Conservation (phyloP, 2,888 invertebrate genomes). For the Sepiola atlantica region DNA sequence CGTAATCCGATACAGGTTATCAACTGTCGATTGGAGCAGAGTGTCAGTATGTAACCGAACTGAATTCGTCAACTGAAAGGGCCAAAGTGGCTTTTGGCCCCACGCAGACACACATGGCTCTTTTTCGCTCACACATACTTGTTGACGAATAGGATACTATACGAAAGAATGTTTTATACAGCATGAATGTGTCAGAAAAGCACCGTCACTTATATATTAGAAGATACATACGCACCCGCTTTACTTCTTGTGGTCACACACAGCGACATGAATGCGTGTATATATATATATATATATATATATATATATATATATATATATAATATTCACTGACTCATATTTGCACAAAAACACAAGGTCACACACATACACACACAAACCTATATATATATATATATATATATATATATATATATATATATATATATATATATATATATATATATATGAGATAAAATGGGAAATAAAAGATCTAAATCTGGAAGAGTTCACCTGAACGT, state of each 20-base stretch:
- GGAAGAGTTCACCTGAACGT: too few relatives aligned
- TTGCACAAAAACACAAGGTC: not conserved
- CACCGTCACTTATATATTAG: not conserved
- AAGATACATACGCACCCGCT: not conserved
- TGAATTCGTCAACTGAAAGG: slow-evolving; percentile 22
- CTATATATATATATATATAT: not conserved
- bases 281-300: too few relatives aligned
- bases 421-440: not conserved
- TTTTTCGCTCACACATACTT: not conserved
- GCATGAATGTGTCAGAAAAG: not conserved
- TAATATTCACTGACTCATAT: not conserved
- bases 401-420: too few relatives aligned
- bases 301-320: too few relatives aligned
- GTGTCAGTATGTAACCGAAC: slow-evolving; percentile 1
- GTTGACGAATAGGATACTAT: not conserved
- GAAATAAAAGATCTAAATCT: too few relatives aligned
- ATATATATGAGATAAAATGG: not conserved
- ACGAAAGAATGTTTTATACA: not conserved
- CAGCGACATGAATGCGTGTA: too few relatives aligned
- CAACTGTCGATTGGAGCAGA: slow-evolving; percentile 32
- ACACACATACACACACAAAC: not conserved
- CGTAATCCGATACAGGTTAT: not conserved
- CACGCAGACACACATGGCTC: not conserved
- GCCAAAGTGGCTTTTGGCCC: not conserved
- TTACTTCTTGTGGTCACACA: too few relatives aligned